Evolutionary conservation across 2,113 vertebrate genomes (phyloP).

Genomic region (Mesembrinibis cayennensis): DNA sequence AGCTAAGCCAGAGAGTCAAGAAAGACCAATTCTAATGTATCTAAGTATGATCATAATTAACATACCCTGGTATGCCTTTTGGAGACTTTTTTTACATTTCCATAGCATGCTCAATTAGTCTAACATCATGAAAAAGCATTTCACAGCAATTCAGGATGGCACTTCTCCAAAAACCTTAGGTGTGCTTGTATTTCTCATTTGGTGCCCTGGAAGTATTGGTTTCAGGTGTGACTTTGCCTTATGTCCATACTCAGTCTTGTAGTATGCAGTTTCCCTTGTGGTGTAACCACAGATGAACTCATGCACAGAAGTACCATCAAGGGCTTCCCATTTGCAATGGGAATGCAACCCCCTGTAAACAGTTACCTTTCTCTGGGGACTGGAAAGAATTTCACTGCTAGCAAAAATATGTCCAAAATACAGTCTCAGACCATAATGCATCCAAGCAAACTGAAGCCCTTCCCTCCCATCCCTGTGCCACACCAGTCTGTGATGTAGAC

Average conservation of each 20-base stretch:
- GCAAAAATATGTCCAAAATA: neutral
- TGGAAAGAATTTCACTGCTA: neutral
- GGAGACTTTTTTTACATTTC: neutral
- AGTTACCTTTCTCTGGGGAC: neutral
- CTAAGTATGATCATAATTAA: neutral
- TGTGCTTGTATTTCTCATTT: neutral
- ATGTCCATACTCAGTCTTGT: neutral
- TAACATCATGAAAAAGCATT: neutral
- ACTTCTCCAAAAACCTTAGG: neutral
- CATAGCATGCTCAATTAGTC: neutral
- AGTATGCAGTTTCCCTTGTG: neutral
- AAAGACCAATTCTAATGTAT: neutral
- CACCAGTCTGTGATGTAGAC: rapidly evolving
- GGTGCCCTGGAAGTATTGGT: neutral
- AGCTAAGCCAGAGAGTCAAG: neutral
- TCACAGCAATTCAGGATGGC: neutral
- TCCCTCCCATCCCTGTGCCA: neutral
- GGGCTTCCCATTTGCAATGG: neutral
- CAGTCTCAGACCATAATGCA: neutral
- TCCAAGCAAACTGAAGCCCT: neutral
- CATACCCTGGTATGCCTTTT: neutral
- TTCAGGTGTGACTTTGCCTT: neutral
- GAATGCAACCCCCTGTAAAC: neutral
- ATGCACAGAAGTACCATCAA: rapidly evolving
- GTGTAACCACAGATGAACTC: neutral